Conservation (phyloP, 2,797 vertebrate species). For the Caiman crocodilus region DNA sequence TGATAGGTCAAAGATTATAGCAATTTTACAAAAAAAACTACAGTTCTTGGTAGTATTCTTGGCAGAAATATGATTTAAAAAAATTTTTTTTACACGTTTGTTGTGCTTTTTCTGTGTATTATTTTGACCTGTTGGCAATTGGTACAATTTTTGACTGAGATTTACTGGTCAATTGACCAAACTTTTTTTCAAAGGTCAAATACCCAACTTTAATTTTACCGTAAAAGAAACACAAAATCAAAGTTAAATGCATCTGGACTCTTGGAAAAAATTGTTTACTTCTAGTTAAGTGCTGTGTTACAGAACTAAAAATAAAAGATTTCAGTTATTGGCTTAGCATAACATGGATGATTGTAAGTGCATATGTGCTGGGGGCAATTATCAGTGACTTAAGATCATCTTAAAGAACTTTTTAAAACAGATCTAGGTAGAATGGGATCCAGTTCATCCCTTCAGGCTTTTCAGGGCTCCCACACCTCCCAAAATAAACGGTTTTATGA, state of each 20-base stretch:
- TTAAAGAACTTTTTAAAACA: slow-evolving; percentile 32
- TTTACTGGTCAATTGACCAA: no score
- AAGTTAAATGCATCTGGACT: neutral
- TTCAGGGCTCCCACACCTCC: neutral
- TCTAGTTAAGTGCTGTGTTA: neutral
- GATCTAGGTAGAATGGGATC: neutral
- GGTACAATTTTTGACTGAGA: no score
- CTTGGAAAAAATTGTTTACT: neutral
- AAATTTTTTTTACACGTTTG: no score
- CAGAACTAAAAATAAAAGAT: neutral
- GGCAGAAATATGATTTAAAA: no score
- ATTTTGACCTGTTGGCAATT: no score
- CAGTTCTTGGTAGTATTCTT: no score
- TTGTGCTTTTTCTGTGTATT: no score
- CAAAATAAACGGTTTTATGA: neutral
- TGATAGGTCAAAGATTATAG: no score
- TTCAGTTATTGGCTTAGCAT: neutral
- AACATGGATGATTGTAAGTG: neutral
- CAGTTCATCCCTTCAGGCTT: neutral
- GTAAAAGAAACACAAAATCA: neutral
- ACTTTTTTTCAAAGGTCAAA: no score
- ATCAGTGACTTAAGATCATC: neutral
- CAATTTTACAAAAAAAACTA: no score
- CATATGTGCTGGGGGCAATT: neutral
- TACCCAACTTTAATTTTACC: no score